Evolutionary conservation across 2,797 vertebrate species (phyloP), one percentile per base, ranked within the genome.

Genomic region (Taeniopygia guttata): DNA sequence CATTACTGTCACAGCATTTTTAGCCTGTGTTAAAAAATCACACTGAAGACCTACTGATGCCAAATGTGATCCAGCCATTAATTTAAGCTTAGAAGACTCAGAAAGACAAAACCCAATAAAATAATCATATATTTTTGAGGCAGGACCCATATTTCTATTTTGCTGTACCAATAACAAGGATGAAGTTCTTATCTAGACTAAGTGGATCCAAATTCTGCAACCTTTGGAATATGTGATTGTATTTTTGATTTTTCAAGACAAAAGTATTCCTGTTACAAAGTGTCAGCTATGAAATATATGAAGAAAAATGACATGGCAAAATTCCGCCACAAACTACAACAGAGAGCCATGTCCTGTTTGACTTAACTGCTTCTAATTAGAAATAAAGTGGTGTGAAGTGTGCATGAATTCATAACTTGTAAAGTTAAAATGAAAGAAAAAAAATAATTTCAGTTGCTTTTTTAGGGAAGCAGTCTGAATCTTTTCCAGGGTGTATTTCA

Each of bases 401-500:
- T 52, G 84, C 68, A 74, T 27, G 29, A 93, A 43, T 81, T 74
- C 40, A 43, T 85, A 82, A 36, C 13, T n/a, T 81, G 2, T 16
- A 90, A 89, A 81, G 76, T 60, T 89, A 43, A 82, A 76, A 46
- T 25, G 1, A 15, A 34, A 48, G 2, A 5, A 20, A 29, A 19
- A 40, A 11, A 8, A 64, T 22, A 87, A 40, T 4, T 4, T 63
- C 40, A 48, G 20, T 43, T 66, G 3, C 13, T 67, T 68, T 15
- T 49, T 72, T 69, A 73, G 55, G 58, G 80, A 30, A 96, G 48
- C 75, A 95, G 36, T 56, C 76, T 76, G 54, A 93, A 54, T 55
- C 23, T 76, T 96, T 96, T 88, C 89, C 36, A 96, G 92, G 83
- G 23, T 87, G 40, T 59, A 67, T 90, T 92, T 97, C 84, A 42